Conservation (phyloP, 2,888 invertebrate genomes). For the Pristionchus entomophagus region DNA sequence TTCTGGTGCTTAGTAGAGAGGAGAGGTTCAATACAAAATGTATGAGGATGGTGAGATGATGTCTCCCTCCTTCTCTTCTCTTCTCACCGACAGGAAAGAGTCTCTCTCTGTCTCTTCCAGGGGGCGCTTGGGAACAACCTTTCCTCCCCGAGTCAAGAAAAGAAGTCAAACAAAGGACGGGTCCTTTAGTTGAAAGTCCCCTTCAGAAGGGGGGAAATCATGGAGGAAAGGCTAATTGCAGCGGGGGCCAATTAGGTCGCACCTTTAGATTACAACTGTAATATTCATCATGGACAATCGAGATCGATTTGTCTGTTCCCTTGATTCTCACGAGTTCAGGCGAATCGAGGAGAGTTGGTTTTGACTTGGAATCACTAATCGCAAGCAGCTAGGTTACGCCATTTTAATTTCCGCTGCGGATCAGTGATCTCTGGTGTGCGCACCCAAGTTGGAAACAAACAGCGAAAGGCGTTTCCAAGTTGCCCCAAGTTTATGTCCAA, state of each 20-base stretch:
- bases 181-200: background rate
- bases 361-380: background rate
- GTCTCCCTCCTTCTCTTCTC: slow-evolving; percentile 22
- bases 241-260: background rate
- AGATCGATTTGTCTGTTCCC: background rate
- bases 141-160: background rate
- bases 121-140: slow-evolving; percentile 26
- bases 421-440: background rate
- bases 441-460: too few species aligned
- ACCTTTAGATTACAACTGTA: background rate
- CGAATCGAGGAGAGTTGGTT: background rate
- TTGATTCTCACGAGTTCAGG: background rate
- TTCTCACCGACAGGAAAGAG: background rate
- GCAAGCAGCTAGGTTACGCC: too few species aligned
- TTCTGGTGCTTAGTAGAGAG: background rate
- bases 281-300: background rate
- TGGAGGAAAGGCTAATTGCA: background rate
- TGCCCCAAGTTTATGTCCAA: too few species aligned
- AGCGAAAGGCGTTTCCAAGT: too few species aligned
- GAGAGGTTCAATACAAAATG: slow-evolving; percentile 28
- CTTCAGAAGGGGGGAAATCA: background rate
- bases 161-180: background rate
- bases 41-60: slow-evolving; percentile 42
- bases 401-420: background rate
- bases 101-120: background rate